These are phyloP conservation scores for Epizoanthus fatuus DNA, from an alignment of 92 coral and sea anemone genomes.

Conservation along the genomic window DNA sequence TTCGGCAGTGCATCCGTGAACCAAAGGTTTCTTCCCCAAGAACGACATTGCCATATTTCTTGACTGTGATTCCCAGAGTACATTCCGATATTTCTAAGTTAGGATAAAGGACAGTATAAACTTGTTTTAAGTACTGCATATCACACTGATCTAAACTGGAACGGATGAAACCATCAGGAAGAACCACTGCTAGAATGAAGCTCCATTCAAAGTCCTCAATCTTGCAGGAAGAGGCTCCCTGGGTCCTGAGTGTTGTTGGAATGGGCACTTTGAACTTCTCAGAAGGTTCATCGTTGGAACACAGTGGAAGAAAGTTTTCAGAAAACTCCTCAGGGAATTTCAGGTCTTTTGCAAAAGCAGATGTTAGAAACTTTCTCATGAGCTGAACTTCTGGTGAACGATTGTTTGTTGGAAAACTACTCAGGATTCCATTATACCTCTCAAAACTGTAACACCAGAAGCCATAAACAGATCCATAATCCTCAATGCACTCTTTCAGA, in stretches of 20 bases:
- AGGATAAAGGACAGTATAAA: slow-evolving; percentile 12
- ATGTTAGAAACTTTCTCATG: slow-evolving; percentile 67
- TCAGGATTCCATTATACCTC: slow-evolving; percentile 54
- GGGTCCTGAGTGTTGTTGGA: slow-evolving; percentile 28
- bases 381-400: slow-evolving; percentile 71
- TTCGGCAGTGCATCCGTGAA: slow-evolving; percentile 22
- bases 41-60: slow-evolving; percentile 6
- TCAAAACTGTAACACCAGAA: slow-evolving; percentile 75
- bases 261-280: slow-evolving; percentile 48
- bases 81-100: neutral
- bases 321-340: slow-evolving; percentile 57
- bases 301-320: slow-evolving; percentile 57
- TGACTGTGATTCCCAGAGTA: neutral
- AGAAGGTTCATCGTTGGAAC: slow-evolving; percentile 32
- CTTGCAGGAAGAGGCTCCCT: neutral
- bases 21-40: neutral
- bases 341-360: slow-evolving; percentile 45
- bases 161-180: slow-evolving; percentile 18
- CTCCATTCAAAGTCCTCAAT: slow-evolving; percentile 13
- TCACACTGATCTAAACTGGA: neutral
- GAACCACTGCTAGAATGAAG: neutral
- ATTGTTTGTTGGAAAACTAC: slow-evolving; percentile 65
- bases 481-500: slow-evolving; percentile 53
- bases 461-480: slow-evolving; percentile 64
- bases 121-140: slow-evolving; percentile 8